A percentile compares a stretch with the other conserved stretches of the same genome.
Evolutionary conservation across 2,113 vertebrate genomes (phyloP).

Genomic region (Myrmecophaga tridactyla): DNA sequence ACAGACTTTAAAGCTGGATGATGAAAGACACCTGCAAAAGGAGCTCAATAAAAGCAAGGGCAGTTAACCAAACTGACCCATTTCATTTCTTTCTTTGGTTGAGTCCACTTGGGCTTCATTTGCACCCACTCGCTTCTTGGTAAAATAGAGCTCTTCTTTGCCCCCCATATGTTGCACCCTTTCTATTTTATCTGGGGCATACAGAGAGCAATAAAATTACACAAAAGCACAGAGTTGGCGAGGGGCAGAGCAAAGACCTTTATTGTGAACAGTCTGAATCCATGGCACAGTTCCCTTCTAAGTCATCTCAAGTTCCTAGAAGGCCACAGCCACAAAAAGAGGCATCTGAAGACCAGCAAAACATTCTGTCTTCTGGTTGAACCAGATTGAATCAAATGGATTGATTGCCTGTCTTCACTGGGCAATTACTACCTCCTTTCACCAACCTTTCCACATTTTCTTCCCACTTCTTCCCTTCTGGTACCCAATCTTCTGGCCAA

Average conservation of each 20-base stretch:
- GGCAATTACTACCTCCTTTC: neutral
- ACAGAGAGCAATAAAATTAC: neutral
- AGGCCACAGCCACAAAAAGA: neutral
- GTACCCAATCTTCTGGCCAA: neutral
- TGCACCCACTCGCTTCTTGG: neutral
- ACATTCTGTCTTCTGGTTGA: neutral
- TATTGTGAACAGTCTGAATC: neutral
- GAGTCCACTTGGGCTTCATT: neutral
- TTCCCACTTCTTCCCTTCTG: neutral
- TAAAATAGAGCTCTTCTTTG: neutral
- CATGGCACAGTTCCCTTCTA: neutral
- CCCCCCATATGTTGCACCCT: neutral
- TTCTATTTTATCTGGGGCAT: neutral
- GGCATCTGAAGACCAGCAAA: neutral
- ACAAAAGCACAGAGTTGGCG: neutral
- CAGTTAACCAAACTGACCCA: neutral
- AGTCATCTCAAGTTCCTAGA: neutral
- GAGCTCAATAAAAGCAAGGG: too few species aligned
- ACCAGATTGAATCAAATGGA: too few species aligned
- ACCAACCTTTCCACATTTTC: neutral
- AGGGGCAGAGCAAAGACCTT: neutral
- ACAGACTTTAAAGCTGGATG: neutral
- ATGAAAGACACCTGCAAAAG: neutral
- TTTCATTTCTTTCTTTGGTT: neutral
- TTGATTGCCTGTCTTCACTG: neutral